phyloP scores from a whole-genome alignment of 1,140 invertebrate species.

The Habropoda laboriosa region DNA sequence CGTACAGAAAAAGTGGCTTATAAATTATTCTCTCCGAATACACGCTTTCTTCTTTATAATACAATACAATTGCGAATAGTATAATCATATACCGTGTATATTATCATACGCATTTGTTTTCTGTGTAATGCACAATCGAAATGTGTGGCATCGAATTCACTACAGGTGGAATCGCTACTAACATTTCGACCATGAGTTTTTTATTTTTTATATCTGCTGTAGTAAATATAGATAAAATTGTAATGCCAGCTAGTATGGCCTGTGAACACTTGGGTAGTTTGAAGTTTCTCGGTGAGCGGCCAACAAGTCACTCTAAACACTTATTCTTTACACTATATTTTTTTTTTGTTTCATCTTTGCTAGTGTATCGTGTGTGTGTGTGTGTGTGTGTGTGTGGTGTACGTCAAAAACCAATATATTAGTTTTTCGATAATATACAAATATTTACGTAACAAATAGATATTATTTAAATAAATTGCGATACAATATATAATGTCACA shows the following conservation, averaged over 20 bases:
- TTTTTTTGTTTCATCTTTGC: slow-evolving; percentile 38
- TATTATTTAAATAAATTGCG: slow-evolving; percentile 47
- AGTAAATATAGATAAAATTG: slow-evolving; percentile 62
- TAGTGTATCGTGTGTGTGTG: slow-evolving; percentile 49
- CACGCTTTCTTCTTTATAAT: slow-evolving; percentile 54
- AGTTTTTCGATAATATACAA: slow-evolving; percentile 44
- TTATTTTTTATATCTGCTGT: slow-evolving; percentile 53
- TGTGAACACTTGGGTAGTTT: slow-evolving; percentile 75
- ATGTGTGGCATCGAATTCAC: slow-evolving; percentile 54
- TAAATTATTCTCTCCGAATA: slow-evolving; percentile 59
- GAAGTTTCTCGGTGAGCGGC: slow-evolving; percentile 55
- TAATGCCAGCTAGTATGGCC: slow-evolving; percentile 62
- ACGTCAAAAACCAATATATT: slow-evolving; percentile 54
- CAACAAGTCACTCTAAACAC: slow-evolving; percentile 45
- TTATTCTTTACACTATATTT: slow-evolving; percentile 51
- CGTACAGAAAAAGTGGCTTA: slow-evolving; percentile 37
- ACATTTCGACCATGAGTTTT: slow-evolving; percentile 59
- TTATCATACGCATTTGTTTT: slow-evolving; percentile 41
- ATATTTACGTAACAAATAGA: slow-evolving; percentile 47
- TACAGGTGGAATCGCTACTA: slow-evolving; percentile 5
- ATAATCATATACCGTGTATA: slow-evolving; percentile 38
- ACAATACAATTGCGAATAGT: slow-evolving; percentile 55
- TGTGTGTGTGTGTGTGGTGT: no score
- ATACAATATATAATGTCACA: slow-evolving; percentile 40
- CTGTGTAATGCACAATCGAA: slow-evolving; percentile 41